These are phyloP conservation scores for Noctua pronuba DNA, from an alignment of 2,888 invertebrate species.

Conservation along the genomic window DNA sequence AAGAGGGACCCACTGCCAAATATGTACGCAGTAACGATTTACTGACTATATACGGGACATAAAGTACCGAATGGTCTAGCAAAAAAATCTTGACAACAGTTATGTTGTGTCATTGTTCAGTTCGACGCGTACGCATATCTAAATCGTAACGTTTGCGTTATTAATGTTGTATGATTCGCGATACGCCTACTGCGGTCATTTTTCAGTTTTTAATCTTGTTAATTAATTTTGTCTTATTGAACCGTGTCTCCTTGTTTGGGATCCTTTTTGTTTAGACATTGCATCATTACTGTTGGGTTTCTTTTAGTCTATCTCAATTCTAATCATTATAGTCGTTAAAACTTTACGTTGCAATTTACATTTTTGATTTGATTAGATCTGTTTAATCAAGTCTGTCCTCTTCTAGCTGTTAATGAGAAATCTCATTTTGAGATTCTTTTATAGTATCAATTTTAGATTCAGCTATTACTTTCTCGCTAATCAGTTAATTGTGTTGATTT, in stretches of 20 bases:
- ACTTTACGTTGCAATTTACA: constrained; percentile 15
- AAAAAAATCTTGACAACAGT: constrained; percentile 64
- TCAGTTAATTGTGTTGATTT: constrained; percentile 46
- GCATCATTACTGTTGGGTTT: constrained; percentile 3
- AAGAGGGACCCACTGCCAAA: constrained; percentile 87
- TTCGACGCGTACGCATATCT: constrained; percentile 66
- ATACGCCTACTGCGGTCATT: constrained; percentile 58
- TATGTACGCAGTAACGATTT: constrained; percentile 85
- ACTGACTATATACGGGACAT: constrained; percentile 83
- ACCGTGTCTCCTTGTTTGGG: constrained; percentile 22
- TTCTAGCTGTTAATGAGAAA: constrained; percentile 27
- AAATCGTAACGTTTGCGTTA: constrained; percentile 58
- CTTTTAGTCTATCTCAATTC: not conserved
- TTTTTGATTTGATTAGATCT: constrained; percentile 35
- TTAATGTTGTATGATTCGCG: constrained; percentile 52
- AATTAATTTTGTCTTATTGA: constrained; percentile 53
- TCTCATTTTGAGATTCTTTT: constrained; percentile 21
- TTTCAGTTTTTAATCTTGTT: constrained; percentile 53
- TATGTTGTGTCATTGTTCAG: constrained; percentile 69
- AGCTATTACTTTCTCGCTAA: constrained; percentile 33
- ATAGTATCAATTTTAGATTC: constrained; percentile 23
- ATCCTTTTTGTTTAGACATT: constrained; percentile 5
- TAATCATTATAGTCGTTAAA: constrained; percentile 8
- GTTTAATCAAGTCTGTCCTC: constrained; percentile 22
- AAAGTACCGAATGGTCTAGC: constrained; percentile 80